These are phyloP conservation scores for Tetramorium alpestre DNA, from an alignment of 1,140 invertebrate genomes.

Conservation along the genomic window DNA sequence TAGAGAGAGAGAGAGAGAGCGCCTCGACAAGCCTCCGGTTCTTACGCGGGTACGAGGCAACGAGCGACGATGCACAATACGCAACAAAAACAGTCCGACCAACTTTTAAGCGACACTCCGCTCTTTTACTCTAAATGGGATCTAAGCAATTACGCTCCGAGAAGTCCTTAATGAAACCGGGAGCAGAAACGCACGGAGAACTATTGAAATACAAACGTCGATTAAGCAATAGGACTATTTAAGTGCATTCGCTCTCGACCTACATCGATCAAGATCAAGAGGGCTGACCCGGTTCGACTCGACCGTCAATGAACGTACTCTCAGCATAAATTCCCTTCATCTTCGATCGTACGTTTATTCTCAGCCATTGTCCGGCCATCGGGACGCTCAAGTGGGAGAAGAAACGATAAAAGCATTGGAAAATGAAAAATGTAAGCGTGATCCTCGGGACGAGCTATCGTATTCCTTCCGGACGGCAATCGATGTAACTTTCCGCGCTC, in stretches of 20 bases:
- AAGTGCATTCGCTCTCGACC: conserved; percentile 17
- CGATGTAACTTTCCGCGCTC: conserved; percentile 43
- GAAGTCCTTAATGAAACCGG: conserved; percentile 26
- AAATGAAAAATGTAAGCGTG: conserved; percentile 28
- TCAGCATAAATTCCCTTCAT: conserved; percentile 28
- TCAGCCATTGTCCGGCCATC: not conserved
- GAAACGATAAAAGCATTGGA: conserved; percentile 26
- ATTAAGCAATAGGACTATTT: conserved; percentile 40
- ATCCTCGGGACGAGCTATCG: conserved; percentile 11
- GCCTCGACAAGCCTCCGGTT: not conserved
- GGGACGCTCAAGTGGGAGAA: conserved; percentile 16
- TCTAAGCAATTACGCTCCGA: conserved; percentile 40
- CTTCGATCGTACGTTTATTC: conserved; percentile 17
- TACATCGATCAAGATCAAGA: conserved; percentile 45
- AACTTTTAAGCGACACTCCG: conserved; percentile 57
- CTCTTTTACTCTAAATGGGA: conserved; percentile 45
- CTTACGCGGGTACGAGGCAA: not conserved
- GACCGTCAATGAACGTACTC: conserved; percentile 1
- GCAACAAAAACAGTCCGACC: conserved; percentile 42
- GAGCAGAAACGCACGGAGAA: conserved; percentile 20
- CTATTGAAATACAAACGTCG: conserved; percentile 55
- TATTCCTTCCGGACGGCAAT: not conserved
- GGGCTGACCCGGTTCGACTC: conserved; percentile 6
- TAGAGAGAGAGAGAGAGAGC: not conserved
- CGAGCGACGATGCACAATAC: not conserved